A percentile compares a stretch with the other conserved stretches of the same genome.
phyloP scores from a whole-genome alignment of 1,140 invertebrate species.

The Drusus annulatus region DNA sequence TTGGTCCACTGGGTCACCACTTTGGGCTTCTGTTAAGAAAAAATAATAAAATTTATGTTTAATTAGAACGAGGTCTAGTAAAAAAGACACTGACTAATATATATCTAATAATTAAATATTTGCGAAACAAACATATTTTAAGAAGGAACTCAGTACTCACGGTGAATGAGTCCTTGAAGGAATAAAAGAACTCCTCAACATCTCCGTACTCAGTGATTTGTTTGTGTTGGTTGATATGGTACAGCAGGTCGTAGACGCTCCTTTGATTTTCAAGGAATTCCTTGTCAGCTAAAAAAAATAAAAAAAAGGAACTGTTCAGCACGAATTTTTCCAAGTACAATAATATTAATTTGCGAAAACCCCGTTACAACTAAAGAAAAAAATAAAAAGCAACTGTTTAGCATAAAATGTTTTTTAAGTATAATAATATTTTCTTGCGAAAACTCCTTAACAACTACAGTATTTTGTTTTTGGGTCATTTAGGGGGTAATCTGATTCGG shows the following conservation, averaged over 20 bases:
- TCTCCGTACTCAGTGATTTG: neutral
- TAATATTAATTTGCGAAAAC: neutral
- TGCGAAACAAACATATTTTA: no score
- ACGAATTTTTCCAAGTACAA: neutral
- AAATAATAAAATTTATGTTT: no score
- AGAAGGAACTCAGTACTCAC: neutral
- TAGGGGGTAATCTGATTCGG: no score
- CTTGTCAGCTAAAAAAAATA: constrained; percentile 64
- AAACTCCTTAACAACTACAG: neutral
- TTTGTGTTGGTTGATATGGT: neutral
- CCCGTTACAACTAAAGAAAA: constrained; percentile 61
- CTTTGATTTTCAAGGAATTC: constrained; percentile 73
- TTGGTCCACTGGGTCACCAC: constrained; percentile 72
- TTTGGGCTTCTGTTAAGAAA: constrained; percentile 65
- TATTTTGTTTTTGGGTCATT: no score
- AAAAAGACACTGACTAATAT: no score
- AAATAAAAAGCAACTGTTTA: no score
- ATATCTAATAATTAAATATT: no score
- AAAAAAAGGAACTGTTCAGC: no score
- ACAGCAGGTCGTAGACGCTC: constrained; percentile 72
- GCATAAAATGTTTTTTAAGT: neutral
- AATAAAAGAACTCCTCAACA: constrained; percentile 9
- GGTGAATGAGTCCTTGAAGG: neutral
- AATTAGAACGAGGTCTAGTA: no score
- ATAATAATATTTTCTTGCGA: neutral